Evolutionary conservation across 2,797 vertebrate genomes (phyloP).

Genomic region (Monodelphis domestica): DNA sequence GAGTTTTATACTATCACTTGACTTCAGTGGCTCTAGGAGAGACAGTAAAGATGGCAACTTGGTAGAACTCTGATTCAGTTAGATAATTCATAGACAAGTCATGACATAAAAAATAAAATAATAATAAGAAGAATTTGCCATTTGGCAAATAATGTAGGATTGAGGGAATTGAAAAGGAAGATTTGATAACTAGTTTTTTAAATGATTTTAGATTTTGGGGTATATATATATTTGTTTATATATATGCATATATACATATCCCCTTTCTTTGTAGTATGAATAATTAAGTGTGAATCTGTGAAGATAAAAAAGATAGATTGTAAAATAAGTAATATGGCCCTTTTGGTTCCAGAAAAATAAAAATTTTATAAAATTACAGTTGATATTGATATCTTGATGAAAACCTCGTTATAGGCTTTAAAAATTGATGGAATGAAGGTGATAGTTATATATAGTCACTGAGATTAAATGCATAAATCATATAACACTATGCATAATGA

Average conservation of each 20-base stretch:
- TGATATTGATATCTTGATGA: background rate
- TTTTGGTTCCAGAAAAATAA: background rate
- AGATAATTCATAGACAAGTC: no score
- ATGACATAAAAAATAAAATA: no score
- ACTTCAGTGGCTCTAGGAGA: no score
- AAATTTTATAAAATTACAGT: background rate
- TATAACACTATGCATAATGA: background rate
- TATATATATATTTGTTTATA: background rate
- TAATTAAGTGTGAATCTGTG: background rate
- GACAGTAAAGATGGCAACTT: no score
- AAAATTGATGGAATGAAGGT: slow-evolving; percentile 9
- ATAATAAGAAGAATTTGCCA: no score
- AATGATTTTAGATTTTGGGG: background rate
- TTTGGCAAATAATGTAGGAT: background rate
- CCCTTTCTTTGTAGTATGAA: background rate
- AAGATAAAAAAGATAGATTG: background rate
- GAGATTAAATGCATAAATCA: background rate
- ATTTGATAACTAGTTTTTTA: background rate
- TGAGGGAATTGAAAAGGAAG: background rate
- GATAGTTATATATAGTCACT: background rate
- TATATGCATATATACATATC: no score
- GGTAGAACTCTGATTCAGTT: no score
- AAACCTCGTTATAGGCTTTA: background rate
- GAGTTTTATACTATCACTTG: no score
- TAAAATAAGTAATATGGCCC: background rate